Percentiles rank a stretch among this genome's conserved stretches.
Evolutionary conservation across 2,888 invertebrate genomes (phyloP).

Genomic region (Argynnis bischoffii): DNA sequence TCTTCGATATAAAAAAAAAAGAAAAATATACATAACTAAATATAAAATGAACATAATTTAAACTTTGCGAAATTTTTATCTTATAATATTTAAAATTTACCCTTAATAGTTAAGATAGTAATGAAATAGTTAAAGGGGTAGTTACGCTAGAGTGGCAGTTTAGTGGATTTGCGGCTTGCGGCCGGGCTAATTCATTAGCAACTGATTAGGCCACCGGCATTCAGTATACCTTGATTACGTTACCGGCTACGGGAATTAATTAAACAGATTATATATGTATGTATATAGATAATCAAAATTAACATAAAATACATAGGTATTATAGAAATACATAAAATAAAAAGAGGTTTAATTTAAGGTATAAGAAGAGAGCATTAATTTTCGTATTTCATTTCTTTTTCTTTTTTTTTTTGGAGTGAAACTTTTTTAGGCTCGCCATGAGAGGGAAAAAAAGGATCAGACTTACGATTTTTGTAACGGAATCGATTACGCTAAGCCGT

Average conservation of each 20-base stretch:
- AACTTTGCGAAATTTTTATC: not conserved
- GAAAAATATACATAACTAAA: not conserved
- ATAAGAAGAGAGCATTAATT: too few relatives aligned
- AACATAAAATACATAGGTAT: too few relatives aligned
- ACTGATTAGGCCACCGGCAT: slow-evolving; percentile 38
- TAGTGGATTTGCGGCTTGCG: slow-evolving; percentile 48
- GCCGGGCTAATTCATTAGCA: slow-evolving; percentile 43
- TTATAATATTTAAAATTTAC: not conserved
- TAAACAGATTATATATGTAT: slow-evolving; percentile 4
- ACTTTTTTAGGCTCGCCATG: too few relatives aligned
- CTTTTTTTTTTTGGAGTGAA: too few relatives aligned
- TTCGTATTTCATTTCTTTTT: too few relatives aligned
- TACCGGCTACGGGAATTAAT: slow-evolving; percentile 21
- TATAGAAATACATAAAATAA: too few relatives aligned
- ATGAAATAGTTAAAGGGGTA: slow-evolving; percentile 15
- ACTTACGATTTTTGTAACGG: too few relatives aligned
- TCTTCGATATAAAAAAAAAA: too few relatives aligned
- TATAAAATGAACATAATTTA: not conserved
- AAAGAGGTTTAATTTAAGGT: too few relatives aligned
- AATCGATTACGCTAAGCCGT: too few relatives aligned
- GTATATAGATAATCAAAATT: not conserved
- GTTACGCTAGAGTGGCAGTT: slow-evolving; percentile 33
- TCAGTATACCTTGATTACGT: slow-evolving; percentile 20
- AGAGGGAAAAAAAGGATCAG: too few relatives aligned
- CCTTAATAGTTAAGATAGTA: slow-evolving; percentile 13